These are phyloP conservation scores for Pemphredon lugubris DNA, from an alignment of 2,888 invertebrate genomes.

Conservation along the genomic window DNA sequence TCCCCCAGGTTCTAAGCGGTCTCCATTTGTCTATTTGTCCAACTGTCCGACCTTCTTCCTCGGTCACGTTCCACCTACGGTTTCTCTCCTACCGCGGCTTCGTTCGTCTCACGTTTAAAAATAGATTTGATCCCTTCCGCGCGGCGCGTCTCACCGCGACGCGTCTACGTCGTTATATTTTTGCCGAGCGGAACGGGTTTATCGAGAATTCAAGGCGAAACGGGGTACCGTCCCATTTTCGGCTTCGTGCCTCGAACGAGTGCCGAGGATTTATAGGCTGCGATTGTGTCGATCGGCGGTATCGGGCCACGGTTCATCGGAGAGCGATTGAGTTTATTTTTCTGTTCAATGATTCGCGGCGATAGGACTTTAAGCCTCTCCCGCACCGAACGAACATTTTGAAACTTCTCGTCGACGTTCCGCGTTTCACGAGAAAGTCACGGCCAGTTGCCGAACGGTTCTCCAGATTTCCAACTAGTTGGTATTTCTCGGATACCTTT, in stretches of 20 bases:
- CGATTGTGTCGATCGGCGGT: slow-evolving; percentile 17
- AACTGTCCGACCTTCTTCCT: slow-evolving; percentile 1
- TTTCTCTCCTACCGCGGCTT: neutral
- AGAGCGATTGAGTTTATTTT: slow-evolving; percentile 41
- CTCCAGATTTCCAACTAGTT: too few species aligned
- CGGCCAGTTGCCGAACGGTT: too few species aligned
- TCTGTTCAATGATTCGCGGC: slow-evolving; percentile 20
- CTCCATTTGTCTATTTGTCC: slow-evolving; percentile 7
- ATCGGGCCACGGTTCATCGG: slow-evolving; percentile 22
- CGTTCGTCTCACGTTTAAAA: slow-evolving; percentile 53
- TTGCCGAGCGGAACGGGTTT: slow-evolving; percentile 40
- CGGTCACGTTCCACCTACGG: too few species aligned
- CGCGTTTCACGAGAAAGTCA: too few species aligned
- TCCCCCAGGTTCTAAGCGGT: too few species aligned
- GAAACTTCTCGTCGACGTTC: too few species aligned
- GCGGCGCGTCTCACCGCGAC: slow-evolving; percentile 27
- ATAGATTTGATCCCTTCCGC: slow-evolving; percentile 54
- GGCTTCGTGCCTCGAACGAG: slow-evolving; percentile 21
- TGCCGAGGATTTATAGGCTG: slow-evolving; percentile 29
- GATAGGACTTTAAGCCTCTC: neutral
- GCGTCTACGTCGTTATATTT: too few species aligned
- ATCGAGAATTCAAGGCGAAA: slow-evolving; percentile 34
- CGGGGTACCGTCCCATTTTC: slow-evolving; percentile 51
- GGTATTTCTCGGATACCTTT: too few species aligned
- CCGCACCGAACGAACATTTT: too few species aligned